Percentiles rank a stretch among this genome's conserved stretches.
Evolutionary conservation across 2,113 vertebrate genomes (phyloP).

Genomic region (Protobothrops flavoviridis): DNA sequence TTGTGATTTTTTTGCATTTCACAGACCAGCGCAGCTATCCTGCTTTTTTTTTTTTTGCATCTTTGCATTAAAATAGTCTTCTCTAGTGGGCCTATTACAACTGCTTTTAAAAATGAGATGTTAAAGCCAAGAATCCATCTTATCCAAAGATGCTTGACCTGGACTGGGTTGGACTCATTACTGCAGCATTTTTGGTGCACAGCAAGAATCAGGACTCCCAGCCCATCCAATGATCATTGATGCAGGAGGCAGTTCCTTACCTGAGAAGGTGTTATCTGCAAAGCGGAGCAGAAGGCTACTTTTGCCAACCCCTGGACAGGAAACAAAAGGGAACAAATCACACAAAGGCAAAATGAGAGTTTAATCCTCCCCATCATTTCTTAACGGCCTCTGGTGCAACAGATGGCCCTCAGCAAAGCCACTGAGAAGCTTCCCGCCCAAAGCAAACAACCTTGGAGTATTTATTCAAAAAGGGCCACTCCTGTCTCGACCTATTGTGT

Average conservation of each 20-base stretch:
- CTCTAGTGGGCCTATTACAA: background rate
- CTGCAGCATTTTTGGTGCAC: background rate
- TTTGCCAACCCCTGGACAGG: slow-evolving; percentile 78
- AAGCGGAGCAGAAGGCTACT: slow-evolving; percentile 84
- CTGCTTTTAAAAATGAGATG: background rate
- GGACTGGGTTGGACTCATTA: background rate
- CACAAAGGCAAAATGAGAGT: background rate
- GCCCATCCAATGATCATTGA: no score
- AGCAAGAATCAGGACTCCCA: background rate
- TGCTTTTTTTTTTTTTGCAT: background rate
- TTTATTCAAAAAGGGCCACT: slow-evolving; percentile 9
- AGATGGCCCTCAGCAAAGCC: background rate
- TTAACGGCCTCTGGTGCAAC: background rate
- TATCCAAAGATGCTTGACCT: background rate
- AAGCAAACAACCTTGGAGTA: background rate
- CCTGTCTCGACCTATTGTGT: background rate
- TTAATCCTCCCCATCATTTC: background rate
- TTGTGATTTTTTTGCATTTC: background rate
- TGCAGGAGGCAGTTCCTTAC: slow-evolving; percentile 59
- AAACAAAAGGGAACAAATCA: slow-evolving; percentile 3
- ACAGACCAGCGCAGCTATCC: background rate
- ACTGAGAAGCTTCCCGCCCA: background rate
- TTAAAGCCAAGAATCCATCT: no score
- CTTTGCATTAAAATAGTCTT: background rate
- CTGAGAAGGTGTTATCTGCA: slow-evolving; percentile 84